These are phyloP conservation scores for Urosaurus nigricauda DNA, from an alignment of 2,797 vertebrate genomes.

Conservation along the genomic window DNA sequence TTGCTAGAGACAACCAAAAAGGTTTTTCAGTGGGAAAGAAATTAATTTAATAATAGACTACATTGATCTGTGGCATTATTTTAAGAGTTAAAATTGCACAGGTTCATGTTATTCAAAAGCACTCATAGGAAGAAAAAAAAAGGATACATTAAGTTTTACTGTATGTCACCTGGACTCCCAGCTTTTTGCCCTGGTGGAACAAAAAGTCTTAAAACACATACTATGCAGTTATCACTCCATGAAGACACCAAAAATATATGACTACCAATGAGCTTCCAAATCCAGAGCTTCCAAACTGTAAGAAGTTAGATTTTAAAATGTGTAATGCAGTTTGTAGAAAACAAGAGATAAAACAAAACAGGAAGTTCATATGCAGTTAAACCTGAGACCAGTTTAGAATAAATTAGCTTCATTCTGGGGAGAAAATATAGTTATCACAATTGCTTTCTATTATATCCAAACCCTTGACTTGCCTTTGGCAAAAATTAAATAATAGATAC, in stretches of 20 bases:
- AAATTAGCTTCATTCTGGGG: conserved; percentile 41
- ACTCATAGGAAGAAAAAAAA: conserved; percentile 35
- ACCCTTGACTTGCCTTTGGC: conserved; percentile 43
- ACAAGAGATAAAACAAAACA: conserved; percentile 65
- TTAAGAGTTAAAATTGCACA: conserved; percentile 51
- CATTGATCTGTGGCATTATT: conserved; percentile 62
- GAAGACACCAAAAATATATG: conserved; percentile 28
- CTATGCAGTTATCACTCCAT: conserved; percentile 52
- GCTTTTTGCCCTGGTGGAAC: conserved; percentile 33
- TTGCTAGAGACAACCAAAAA: conserved; percentile 72
- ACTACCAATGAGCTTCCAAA: conserved; percentile 6
- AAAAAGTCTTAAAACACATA: conserved; percentile 39
- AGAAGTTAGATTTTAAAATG: conserved; percentile 3
- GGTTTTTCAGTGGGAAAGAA: conserved; percentile 72
- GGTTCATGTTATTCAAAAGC: conserved; percentile 33
- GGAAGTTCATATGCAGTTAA: conserved; percentile 50
- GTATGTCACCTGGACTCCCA: conserved; percentile 44
- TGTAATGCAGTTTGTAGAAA: conserved; percentile 66
- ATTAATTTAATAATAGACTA: conserved; percentile 59
- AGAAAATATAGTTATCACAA: conserved; percentile 46
- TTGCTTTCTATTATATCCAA: conserved; percentile 47
- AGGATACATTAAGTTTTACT: neutral
- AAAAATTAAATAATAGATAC: conserved; percentile 42
- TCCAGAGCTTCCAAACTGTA: no score
- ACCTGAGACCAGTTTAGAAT: conserved; percentile 63